Evolutionary conservation across 2,113 vertebrate genomes (phyloP).

Genomic region (Nesogale talazaci): DNA sequence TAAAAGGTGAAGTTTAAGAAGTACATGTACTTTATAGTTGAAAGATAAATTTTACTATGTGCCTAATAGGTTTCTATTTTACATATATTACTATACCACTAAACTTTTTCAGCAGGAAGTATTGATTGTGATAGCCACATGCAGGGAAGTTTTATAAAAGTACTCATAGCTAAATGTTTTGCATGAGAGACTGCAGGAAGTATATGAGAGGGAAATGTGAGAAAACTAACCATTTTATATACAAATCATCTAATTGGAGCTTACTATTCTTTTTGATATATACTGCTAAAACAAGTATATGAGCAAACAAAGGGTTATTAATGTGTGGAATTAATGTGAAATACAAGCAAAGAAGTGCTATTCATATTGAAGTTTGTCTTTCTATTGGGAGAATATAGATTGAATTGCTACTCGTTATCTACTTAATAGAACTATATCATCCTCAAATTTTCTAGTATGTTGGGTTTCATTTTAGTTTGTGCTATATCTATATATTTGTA

Average conservation of each 20-base stretch:
- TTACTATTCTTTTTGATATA: constrained; percentile 56
- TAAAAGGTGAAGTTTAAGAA: constrained; percentile 35
- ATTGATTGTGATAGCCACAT: constrained; percentile 36
- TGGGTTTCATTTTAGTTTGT: constrained; percentile 4
- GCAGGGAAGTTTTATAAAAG: constrained; percentile 31
- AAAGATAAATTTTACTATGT: constrained; percentile 60
- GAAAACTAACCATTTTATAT: constrained; percentile 35
- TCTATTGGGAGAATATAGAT: not conserved
- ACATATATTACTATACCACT: constrained; percentile 33
- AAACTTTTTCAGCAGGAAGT: constrained; percentile 38
- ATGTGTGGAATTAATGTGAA: constrained; percentile 49
- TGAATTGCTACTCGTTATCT: constrained; percentile 1
- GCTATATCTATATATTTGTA: no score
- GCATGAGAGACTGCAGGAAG: constrained; percentile 9
- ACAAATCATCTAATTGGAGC: constrained; percentile 8
- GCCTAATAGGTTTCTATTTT: constrained; percentile 61
- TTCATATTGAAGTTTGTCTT: constrained; percentile 36
- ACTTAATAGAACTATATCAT: constrained; percentile 39
- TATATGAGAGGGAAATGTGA: constrained; percentile 25
- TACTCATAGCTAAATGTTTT: constrained; percentile 24
- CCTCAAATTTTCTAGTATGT: constrained; percentile 20
- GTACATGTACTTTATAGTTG: constrained; percentile 44
- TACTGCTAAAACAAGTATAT: constrained; percentile 24
- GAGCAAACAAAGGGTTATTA: constrained; percentile 29
- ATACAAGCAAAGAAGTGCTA: constrained; percentile 31